Base-by-base conservation (phyloP, 2,797 vertebrate genomes). In the Catostomus latipinnis region DNA sequence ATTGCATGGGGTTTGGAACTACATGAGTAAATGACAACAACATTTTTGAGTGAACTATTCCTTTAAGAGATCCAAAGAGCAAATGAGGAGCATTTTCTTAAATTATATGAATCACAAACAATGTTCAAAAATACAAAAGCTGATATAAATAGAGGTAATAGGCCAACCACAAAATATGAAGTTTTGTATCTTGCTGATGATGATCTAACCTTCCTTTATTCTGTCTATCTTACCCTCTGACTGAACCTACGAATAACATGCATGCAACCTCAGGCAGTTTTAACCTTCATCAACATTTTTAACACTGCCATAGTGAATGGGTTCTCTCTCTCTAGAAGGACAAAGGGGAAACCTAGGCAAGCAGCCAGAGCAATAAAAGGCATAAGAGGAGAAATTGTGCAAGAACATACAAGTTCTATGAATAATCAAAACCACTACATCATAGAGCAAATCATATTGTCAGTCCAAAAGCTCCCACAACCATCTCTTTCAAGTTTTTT, bases 401-500 rank as follows among this genome's bases (percentile, higher is more conserved):
- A 22, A 61, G 48, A 78, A 52, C 10, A 53, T 34, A 52, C 6
- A 12, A 2, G 22, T 72, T 68, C 8, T 22, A 22, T 49, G 10
- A 2, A 61, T 54, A 11, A n/a, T 62, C 43, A 53, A 22, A 9
- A 12, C 16, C 46, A 65, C 48, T 11, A 58, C 52, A 80, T 65
- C 62, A 49, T 57, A 72, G 52, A 49, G 45, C 8, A 53, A 62
- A 50, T 11, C 34, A 63, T 12, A 61, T 49, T 13, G 13, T 12
- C 1, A 34, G 67, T 50, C 57, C 13, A 71, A 50, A n/a, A 18
- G 8, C 68, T 57, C 7, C 16, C 48, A 69, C 49, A 63, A 52
- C 48, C 49, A 8, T 74, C 69, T 63, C 14, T 54, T 46, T 45
- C 43, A 81, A 14, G 50, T 83, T 84, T 34, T 69, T 79, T 78